Evolutionary conservation across 23 tunicate genomes (phyloP).

Genomic region (Halocynthia roretzi): DNA sequence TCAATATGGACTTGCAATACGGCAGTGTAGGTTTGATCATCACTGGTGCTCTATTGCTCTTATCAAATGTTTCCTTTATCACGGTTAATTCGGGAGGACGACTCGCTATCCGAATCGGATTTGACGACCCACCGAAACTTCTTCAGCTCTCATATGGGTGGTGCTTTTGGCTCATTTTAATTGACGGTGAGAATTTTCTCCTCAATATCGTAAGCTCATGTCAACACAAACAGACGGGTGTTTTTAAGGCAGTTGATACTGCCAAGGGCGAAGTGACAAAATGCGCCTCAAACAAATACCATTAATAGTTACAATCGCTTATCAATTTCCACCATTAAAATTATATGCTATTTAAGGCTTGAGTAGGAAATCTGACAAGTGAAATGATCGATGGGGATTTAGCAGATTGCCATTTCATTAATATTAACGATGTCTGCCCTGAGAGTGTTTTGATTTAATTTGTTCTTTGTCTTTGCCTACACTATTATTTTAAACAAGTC

Average conservation of each 20-base stretch:
- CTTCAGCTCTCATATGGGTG: conserved; percentile 55
- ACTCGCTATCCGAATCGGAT: conserved; percentile 49
- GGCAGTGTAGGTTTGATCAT: conserved; percentile 56
- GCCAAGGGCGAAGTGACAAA: too few relatives aligned
- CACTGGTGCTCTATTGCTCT: conserved; percentile 61
- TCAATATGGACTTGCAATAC: conserved; percentile 50
- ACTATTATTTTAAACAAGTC: too few relatives aligned
- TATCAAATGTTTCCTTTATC: conserved; percentile 49
- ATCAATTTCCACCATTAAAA: too few relatives aligned
- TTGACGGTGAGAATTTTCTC: conserved; percentile 37
- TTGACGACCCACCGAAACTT: conserved; percentile 29
- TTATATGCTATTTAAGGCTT: too few relatives aligned
- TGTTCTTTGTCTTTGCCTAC: too few relatives aligned
- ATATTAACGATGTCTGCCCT: too few relatives aligned
- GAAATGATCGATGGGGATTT: too few relatives aligned
- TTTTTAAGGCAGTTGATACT: not conserved
- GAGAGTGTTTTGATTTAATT: too few relatives aligned
- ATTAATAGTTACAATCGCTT: not conserved
- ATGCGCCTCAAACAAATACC: too few relatives aligned
- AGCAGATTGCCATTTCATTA: too few relatives aligned
- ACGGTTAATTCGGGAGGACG: conserved; percentile 38
- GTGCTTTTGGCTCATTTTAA: conserved; percentile 81
- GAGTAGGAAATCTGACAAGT: too few relatives aligned
- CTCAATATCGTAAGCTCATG: not conserved
- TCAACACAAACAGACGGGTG: not conserved